A percentile compares a stretch with the other conserved stretches of the same genome.
These are phyloP conservation scores for Helicoverpa assulta DNA, from an alignment of 2,888 invertebrate species.

Conservation along the genomic window DNA sequence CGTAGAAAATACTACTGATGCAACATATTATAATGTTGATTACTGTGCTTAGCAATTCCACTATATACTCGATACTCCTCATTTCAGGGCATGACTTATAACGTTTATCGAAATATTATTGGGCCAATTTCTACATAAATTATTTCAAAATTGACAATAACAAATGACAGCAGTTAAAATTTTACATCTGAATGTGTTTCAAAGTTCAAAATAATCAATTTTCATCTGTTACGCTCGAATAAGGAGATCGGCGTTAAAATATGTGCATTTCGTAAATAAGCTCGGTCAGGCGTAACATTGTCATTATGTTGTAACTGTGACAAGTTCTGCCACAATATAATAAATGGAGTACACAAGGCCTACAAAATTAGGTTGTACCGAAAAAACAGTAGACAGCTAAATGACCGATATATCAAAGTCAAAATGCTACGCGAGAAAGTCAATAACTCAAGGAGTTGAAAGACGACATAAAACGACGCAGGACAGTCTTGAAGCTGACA, in stretches of 20 bases:
- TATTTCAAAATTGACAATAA: conserved; percentile 23
- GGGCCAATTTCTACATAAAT: conserved; percentile 39
- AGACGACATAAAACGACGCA: conserved; percentile 21
- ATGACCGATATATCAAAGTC: not conserved
- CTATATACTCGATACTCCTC: conserved; percentile 32
- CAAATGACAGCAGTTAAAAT: conserved; percentile 19
- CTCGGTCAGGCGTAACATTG: conserved; percentile 74
- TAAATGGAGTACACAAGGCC: conserved; percentile 78
- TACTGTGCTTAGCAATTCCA: conserved; percentile 53
- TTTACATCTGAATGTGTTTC: conserved; percentile 22
- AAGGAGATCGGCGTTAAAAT: conserved; percentile 65
- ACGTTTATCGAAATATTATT: conserved; percentile 7
- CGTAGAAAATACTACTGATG: conserved; percentile 64
- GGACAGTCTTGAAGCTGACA: conserved; percentile 27
- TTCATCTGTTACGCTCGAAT: conserved; percentile 67
- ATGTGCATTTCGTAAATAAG: conserved; percentile 79
- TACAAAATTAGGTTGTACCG: conserved; percentile 66
- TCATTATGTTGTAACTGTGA: conserved; percentile 70
- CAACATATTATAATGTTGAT: conserved; percentile 64
- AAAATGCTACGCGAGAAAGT: conserved; percentile 4
- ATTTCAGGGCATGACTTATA: not conserved
- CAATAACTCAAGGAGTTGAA: not conserved
- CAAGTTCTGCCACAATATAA: conserved; percentile 70
- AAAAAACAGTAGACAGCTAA: conserved; percentile 32
- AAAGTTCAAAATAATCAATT: conserved; percentile 52